phyloP scores from a whole-genome alignment of 2,888 invertebrate genomes.

The Diaprepes abbreviatus region DNA sequence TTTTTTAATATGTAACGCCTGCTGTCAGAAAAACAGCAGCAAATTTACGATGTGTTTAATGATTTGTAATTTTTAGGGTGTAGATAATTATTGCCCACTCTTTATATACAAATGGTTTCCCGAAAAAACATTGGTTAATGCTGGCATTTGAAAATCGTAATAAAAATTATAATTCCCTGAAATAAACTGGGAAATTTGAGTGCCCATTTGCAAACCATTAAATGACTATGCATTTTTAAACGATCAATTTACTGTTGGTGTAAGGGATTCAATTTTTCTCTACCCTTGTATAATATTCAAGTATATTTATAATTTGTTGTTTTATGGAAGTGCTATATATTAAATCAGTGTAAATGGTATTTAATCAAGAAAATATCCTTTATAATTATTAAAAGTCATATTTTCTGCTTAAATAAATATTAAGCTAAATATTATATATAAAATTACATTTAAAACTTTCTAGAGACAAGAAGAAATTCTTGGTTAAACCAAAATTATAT shows the following conservation, averaged over 20 bases:
- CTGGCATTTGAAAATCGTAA: not conserved
- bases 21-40: not conserved
- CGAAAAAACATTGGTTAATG: not conserved
- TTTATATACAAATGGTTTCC: not conserved
- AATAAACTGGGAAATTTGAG: not conserved
- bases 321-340: too few relatives aligned
- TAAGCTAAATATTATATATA: too few relatives aligned
- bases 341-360: too few relatives aligned
- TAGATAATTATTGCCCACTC: not conserved
- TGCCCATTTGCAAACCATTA: not conserved
- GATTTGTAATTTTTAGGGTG: not conserved
- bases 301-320: too few relatives aligned
- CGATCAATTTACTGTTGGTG: too few relatives aligned
- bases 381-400: too few relatives aligned
- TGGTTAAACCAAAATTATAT: not conserved
- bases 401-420: too few relatives aligned
- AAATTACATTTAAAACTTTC: too few relatives aligned
- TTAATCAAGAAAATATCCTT: too few relatives aligned
- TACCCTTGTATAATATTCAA: too few relatives aligned
- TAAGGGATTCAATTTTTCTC: too few relatives aligned
- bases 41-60: not conserved
- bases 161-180: not conserved
- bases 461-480: not conserved
- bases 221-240: not conserved
- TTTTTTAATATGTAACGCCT: not conserved